Percentiles rank a stretch among this genome's conserved stretches.
These are phyloP conservation scores for Teleiodes luculella DNA, from an alignment of 2,888 invertebrate species.

Conservation along the genomic window DNA sequence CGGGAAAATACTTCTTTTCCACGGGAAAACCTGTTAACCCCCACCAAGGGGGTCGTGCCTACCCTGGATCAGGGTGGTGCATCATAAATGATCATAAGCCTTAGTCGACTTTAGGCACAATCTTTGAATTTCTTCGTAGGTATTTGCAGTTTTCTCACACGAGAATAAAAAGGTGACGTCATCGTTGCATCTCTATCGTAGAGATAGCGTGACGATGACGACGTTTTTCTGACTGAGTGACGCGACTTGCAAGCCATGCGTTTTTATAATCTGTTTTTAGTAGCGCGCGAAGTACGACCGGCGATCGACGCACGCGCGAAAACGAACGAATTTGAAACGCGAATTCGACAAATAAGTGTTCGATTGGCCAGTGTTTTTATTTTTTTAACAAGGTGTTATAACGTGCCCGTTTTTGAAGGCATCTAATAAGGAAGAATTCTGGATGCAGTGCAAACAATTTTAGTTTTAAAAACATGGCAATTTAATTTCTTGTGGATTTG, in stretches of 20 bases:
- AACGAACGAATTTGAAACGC: constrained; percentile 40
- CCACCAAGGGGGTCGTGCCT: too few species aligned
- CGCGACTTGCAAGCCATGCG: constrained; percentile 20
- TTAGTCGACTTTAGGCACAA: too few species aligned
- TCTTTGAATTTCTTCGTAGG: too few species aligned
- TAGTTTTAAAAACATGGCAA: constrained; percentile 9
- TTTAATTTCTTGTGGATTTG: constrained; percentile 12
- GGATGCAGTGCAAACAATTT: constrained; percentile 7
- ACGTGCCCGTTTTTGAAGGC: constrained; percentile 20
- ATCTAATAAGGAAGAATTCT: not conserved
- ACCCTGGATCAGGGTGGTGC: too few species aligned
- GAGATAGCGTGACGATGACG: constrained; percentile 44
- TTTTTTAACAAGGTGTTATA: constrained; percentile 36
- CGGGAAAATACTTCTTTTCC: too few species aligned
- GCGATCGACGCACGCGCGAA: constrained; percentile 54
- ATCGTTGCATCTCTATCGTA: constrained; percentile 14
- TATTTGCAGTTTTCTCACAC: too few species aligned
- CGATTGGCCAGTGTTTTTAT: constrained; percentile 47
- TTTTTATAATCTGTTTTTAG: constrained; percentile 43
- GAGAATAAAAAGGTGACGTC: constrained; percentile 3
- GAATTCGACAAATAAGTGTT: constrained; percentile 46
- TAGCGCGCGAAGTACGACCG: constrained; percentile 59
- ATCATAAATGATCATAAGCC: too few species aligned
- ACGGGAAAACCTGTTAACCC: too few species aligned
- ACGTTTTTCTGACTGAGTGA: constrained; percentile 47